phyloP scores from a whole-genome alignment of 2,888 invertebrate species.

The Tipula vernalis region DNA sequence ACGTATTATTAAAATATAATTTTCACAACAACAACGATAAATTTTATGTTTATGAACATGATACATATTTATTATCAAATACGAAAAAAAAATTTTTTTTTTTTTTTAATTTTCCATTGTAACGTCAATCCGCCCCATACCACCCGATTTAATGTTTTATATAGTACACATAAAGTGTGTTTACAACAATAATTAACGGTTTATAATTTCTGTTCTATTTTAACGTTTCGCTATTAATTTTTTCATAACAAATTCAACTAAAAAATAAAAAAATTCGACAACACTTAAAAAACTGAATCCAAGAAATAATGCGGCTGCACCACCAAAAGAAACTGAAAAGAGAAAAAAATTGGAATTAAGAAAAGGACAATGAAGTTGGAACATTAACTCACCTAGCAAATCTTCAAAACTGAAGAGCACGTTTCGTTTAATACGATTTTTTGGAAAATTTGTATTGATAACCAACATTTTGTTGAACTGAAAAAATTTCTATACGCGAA shows the following conservation, averaged over 20 bases:
- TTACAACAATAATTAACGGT: not conserved
- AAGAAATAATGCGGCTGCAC: conserved; percentile 31
- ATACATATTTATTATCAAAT: not conserved
- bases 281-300: conserved; percentile 32
- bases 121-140: not conserved
- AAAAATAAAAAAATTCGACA: conserved; percentile 16
- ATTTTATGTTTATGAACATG: not conserved
- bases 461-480: conserved; percentile 1
- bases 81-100: not conserved
- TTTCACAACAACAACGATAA: not conserved
- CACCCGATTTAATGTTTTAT: not conserved
- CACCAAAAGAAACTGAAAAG: conserved; percentile 29
- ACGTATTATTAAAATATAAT: not conserved
- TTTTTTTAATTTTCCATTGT: not conserved
- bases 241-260: conserved; percentile 5
- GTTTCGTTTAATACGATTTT: conserved; percentile 10
- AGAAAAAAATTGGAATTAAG: not conserved
- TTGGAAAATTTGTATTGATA: conserved; percentile 7
- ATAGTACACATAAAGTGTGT: not conserved
- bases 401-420: conserved; percentile 14
- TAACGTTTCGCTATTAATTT: not conserved
- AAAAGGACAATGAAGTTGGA: not conserved
- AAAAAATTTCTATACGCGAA: not conserved
- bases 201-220: not conserved
- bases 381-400: conserved; percentile 11